Conservation (phyloP, 2,888 invertebrate genomes). For the Aspidiotus rigidus region DNA sequence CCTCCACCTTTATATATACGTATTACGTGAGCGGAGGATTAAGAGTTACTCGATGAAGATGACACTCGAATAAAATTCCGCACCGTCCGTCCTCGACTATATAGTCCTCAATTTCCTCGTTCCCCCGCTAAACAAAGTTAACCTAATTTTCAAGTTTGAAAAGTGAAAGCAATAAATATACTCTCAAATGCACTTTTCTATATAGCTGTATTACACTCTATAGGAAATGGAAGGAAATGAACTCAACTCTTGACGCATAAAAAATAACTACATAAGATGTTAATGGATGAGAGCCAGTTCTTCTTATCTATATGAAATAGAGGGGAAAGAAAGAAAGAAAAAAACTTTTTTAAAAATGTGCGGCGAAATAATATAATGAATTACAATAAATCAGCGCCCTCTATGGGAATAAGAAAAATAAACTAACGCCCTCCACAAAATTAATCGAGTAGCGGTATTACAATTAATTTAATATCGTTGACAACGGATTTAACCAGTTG, state of each 20-base stretch:
- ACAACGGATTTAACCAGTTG: conserved; percentile 32
- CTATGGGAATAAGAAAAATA: conserved; percentile 10
- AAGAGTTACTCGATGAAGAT: no score
- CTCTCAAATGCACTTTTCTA: neutral
- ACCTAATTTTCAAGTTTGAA: conserved; percentile 1
- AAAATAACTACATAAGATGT: conserved; percentile 8
- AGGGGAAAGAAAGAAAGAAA: neutral
- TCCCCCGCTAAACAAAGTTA: neutral
- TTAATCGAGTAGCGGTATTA: conserved; percentile 29
- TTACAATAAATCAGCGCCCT: conserved; percentile 31
- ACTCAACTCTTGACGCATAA: neutral
- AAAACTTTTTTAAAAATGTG: conserved; percentile 7
- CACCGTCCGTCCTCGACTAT: no score
- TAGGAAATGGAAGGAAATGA: neutral
- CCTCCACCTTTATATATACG: no score
- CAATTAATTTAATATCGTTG: conserved; percentile 34
- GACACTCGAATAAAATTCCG: no score
- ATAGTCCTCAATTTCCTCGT: no score
- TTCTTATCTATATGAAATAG: conserved; percentile 1
- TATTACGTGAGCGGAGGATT: no score
- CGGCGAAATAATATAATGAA: conserved; percentile 19
- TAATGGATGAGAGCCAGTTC: conserved; percentile 17
- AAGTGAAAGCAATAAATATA: conserved; percentile 9
- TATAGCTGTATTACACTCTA: neutral
- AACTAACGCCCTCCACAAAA: conserved; percentile 30